Base-by-base conservation (phyloP, 2,888 invertebrate genomes). In the Pinctada fucata region DNA sequence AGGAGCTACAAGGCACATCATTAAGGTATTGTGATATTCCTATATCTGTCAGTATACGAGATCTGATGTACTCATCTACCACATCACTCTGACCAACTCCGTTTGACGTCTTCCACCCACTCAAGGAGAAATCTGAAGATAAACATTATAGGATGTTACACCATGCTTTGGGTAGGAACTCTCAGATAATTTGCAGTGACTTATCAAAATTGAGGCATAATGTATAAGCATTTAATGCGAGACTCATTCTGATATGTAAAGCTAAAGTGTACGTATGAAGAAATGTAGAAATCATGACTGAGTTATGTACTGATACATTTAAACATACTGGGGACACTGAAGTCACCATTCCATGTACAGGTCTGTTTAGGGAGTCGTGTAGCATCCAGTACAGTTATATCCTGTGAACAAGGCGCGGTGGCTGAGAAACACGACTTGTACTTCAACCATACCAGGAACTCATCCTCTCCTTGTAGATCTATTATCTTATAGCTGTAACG, bases 381-480 rank as follows among this genome's bases (percentile, higher is more conserved):
- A 45, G 8, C 49, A 63, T 73, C 66, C 3, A 73, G 49, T 13
- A 73, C 64, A 49, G 64, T 49, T 8, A 73, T 16, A 2, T 73
- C n/a, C 48, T 65, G 64, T 3, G 48, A n/a, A 65, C 73, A 73
- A 31, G 31, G 31, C 51, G 51, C 52, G 1, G 71, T 8, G 48
- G 64, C 49, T 13, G 52, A 45, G 6, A 73, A 49, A 73, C 73
- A 73, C 3, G 49, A 48, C n/a, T 48, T 5, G n/a, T 63, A 63
- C 48, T 48, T 49, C 16, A 73, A 50, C 16, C 58, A 73, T 49
- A 73, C 66, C 64, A 65, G 66, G 49, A 50, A 73, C 51, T 49
- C 31, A 45, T 63, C 65, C 50, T 73, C 73, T 6, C 58, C 47
- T 6, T 48, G 6, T n/a, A 73, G 65, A 50, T 73, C 73, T 65